A percentile compares a stretch with the other conserved stretches of the same genome.
phyloP scores from a whole-genome alignment of 2,888 invertebrate species.

The Temnothorax unifasciatus region DNA sequence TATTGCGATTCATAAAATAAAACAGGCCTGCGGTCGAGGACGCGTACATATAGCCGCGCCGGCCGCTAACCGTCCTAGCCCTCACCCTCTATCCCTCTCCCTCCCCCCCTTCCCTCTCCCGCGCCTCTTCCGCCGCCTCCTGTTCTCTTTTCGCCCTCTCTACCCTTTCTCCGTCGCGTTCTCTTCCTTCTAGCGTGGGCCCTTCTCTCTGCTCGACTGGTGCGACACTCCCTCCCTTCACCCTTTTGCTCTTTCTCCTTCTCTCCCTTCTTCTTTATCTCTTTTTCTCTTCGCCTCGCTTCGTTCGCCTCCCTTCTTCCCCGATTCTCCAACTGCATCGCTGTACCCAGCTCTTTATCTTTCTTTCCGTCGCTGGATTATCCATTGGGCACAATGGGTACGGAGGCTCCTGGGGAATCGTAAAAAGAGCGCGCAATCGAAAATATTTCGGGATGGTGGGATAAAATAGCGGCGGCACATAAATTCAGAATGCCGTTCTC shows the following conservation, averaged over 20 bases:
- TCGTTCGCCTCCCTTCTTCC: constrained; percentile 47
- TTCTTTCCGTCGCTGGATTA: constrained; percentile 58
- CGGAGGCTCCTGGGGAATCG: constrained; percentile 51
- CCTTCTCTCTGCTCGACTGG: constrained; percentile 70
- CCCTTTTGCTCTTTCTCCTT: constrained; percentile 57
- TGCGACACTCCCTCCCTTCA: constrained; percentile 32
- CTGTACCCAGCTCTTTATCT: constrained; percentile 50
- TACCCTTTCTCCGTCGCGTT: constrained; percentile 74
- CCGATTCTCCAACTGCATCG: constrained; percentile 58
- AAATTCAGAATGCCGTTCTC: constrained; percentile 22
- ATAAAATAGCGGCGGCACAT: constrained; percentile 41
- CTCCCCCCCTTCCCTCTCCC: constrained; percentile 61
- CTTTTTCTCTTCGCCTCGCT: constrained; percentile 28
- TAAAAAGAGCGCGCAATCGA: constrained; percentile 54
- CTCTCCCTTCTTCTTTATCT: constrained; percentile 47
- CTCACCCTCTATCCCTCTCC: constrained; percentile 70
- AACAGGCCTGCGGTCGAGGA: constrained; percentile 85
- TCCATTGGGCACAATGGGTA: constrained; percentile 54
- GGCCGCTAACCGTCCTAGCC: constrained; percentile 82
- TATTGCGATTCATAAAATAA: constrained; percentile 86
- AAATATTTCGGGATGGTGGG: constrained; percentile 49
- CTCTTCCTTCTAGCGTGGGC: constrained; percentile 66
- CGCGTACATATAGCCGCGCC: constrained; percentile 82
- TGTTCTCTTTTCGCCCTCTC: constrained; percentile 69
- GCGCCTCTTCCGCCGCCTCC: constrained; percentile 65